These are phyloP conservation scores for Cyanoderma ruficeps DNA, from an alignment of 2,113 vertebrate genomes.

Conservation along the genomic window DNA sequence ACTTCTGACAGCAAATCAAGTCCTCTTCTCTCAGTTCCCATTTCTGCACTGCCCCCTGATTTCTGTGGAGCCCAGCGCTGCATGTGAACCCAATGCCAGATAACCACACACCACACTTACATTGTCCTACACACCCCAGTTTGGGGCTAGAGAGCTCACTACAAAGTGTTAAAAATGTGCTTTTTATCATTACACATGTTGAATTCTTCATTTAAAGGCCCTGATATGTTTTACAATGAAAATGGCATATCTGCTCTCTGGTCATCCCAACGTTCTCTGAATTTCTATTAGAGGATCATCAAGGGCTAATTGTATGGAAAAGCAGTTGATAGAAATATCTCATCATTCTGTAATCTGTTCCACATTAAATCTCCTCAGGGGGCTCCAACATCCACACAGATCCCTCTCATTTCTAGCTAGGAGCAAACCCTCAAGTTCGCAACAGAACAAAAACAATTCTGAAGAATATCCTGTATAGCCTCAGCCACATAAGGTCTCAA, in stretches of 20 bases:
- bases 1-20: background rate
- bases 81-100: accelerated
- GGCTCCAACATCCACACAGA: background rate
- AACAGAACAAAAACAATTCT: background rate
- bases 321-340: background rate
- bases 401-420: background rate
- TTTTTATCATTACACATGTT: background rate
- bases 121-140: accelerated
- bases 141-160: background rate
- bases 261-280: background rate
- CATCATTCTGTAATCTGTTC: conserved; percentile 32
- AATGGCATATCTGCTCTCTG: background rate
- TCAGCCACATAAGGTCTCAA: conserved; percentile 6
- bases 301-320: conserved; percentile 54
- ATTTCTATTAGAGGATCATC: conserved; percentile 24
- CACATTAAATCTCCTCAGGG: conserved; percentile 50
- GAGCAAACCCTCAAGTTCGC: background rate
- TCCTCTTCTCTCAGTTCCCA: background rate
- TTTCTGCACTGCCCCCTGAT: background rate
- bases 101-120: background rate
- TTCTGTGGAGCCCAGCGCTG: background rate
- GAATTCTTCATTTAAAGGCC: background rate
- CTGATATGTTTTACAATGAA: background rate
- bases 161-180: background rate
- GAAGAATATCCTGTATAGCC: background rate